Evolutionary conservation across 2,797 vertebrate genomes (phyloP).

Genomic region (Bucorvus abyssinicus): DNA sequence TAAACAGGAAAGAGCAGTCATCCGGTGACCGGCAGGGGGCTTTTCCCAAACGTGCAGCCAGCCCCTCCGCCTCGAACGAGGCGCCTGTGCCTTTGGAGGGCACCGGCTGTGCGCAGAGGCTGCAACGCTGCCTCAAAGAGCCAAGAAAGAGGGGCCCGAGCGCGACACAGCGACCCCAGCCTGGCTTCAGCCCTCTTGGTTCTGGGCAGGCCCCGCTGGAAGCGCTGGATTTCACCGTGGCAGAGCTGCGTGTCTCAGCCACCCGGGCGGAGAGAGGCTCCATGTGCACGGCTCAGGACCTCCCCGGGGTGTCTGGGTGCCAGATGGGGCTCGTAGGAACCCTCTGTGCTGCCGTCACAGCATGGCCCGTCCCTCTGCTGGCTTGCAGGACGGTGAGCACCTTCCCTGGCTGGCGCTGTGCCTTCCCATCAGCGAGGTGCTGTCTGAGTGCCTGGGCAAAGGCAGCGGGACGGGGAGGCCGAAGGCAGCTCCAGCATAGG

Average conservation of each 20-base stretch:
- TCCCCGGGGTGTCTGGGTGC: neutral
- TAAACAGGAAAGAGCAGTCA: neutral
- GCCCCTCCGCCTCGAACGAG: neutral
- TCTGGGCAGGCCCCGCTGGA: neutral
- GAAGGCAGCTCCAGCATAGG: fast-evolving
- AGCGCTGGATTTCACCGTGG: neutral
- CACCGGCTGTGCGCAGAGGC: too few species aligned
- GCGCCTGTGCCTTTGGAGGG: neutral
- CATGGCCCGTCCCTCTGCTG: neutral
- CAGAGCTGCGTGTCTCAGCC: neutral
- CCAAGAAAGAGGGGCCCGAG: neutral
- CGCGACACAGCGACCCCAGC: fast-evolving
- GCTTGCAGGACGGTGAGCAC: neutral
- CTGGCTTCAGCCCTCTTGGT: neutral
- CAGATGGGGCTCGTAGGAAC: neutral
- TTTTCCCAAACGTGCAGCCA: neutral
- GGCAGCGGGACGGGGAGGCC: neutral
- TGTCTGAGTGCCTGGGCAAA: neutral
- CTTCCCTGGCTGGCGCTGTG: neutral
- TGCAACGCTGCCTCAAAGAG: neutral
- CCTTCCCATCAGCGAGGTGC: neutral
- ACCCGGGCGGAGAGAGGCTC: neutral
- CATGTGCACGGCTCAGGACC: neutral
- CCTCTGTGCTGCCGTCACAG: neutral
- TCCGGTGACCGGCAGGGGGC: neutral